Evolutionary conservation across 2,888 invertebrate species (phyloP).

Genomic region (Liopterus haemorrhoidalis): DNA sequence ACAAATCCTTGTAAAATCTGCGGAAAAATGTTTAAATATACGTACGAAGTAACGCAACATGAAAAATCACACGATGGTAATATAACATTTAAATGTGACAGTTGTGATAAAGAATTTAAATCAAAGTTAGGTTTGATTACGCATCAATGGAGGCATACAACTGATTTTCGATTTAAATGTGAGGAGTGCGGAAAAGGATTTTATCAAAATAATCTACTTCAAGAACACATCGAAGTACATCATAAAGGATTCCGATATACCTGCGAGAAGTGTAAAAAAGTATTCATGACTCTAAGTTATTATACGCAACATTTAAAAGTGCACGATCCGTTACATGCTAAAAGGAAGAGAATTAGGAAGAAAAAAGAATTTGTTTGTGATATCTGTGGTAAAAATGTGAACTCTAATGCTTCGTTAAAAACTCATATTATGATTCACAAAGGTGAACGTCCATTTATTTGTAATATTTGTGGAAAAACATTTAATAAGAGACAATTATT

Average conservation of each 20-base stretch:
- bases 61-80: neutral
- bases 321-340: too few relatives aligned
- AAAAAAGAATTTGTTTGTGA: conserved; percentile 48
- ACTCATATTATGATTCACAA: conserved; percentile 47
- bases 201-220: conserved; percentile 30
- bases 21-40: too few relatives aligned
- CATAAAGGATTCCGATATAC: conserved; percentile 10
- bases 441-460: conserved; percentile 48
- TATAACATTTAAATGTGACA: conserved; percentile 2
- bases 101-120: conserved; percentile 9
- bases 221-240: conserved; percentile 33
- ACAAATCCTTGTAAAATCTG: too few relatives aligned
- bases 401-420: conserved; percentile 46
- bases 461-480: conserved; percentile 47
- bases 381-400: conserved; percentile 47
- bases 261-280: conserved; percentile 6
- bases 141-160: conserved; percentile 32
- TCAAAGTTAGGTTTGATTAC: neutral
- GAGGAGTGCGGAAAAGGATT: conserved; percentile 37
- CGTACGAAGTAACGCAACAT: neutral
- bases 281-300: conserved; percentile 16
- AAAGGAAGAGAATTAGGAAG: too few relatives aligned
- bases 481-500: conserved; percentile 47
- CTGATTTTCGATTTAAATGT: conserved; percentile 29
- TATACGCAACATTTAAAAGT: conserved; percentile 33